Base-by-base conservation (phyloP, 2,113 vertebrate genomes). In the Oophaga pumilio region DNA sequence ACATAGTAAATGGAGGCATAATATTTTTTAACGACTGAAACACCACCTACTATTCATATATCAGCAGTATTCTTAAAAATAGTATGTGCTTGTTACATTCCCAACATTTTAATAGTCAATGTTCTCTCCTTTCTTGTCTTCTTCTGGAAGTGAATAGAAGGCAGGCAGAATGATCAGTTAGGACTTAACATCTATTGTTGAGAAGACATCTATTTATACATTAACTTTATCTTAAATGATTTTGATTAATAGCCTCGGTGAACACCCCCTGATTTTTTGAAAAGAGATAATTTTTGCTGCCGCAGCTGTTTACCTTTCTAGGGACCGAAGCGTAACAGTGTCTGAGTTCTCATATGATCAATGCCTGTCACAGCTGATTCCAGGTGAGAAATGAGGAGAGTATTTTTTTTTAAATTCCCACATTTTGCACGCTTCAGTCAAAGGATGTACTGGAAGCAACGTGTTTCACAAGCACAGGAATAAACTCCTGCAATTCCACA, bases 201-300 rank as follows among this genome's bases (percentile, higher is more conserved):
- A 88, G 76, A 88, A 88, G 87, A 88, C 87, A 88, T 76, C 87
- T 88, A 88, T 88, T 88, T 88, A 88, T 88, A 88, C 87, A 84
- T 88, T 83, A 88, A 88, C 80, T 88, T 82, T 88, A 88, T 88
- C 87, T 88, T 88, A 88, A 88, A 83, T 88, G 87, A 88, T 83
- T 88, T 88, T 88, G 87, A 88, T 88, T 88, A 88, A 88, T 88
- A 83, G 87, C 80, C 80, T 76, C 26, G 87, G 80, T 88, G 87
- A 77, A 88, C 84, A 28, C 60, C 59, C 22, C 18, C 0, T 6
- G 14, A 64, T 87, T 89, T 89, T 89, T 60, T 59, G 88, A 87
- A 89, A 74, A 84, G 68, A 28, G 68, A 85, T 60, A 86, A 89
- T 76, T 83, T 4, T 0, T 79, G 88, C 77, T 56, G 28, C 84